Base-by-base conservation (phyloP, 2,888 invertebrate species). In the Shargacucullia verbasci region DNA sequence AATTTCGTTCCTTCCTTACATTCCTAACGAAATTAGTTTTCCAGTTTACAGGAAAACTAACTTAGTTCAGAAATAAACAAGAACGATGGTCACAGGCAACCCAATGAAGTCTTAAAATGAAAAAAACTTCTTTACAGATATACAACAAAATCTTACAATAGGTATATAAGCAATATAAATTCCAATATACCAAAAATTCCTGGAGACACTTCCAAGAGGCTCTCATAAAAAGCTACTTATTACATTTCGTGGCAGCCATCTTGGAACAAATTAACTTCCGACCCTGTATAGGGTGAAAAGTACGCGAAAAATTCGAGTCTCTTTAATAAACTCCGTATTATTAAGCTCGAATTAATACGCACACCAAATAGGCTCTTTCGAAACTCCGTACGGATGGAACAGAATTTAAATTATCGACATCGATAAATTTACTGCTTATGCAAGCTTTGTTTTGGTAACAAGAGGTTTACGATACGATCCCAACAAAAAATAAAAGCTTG, bases 261-360 rank as follows among this genome's bases (percentile, higher is more conserved):
- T 70, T 70, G 57, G 57, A 70, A 54, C 65, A 73, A 80, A 85
- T 86, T 84, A 84, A 85, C 81, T 83, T 78, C 67, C 76, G 59
- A 66, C 68, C 64, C 52, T 46, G 59, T 67, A 58, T 67, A 70
- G 72, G 68, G 80, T 76, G 75, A 78, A 79, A 80, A 79, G 79
- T 75, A 76, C 78, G 81, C 66, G 80, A 81, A 82, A 86, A 86
- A 82, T 83, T 83, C 81, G 78, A 79, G 82, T 82, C 81, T 80
- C 81, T 84, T 87, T 88, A 89, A 89, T 90, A 89, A 87, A 84
- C 84, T 76, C 73, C 76, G 78, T 70, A 82, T 86, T 85, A 85
- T 84, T 76, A 78, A 79, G 76, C 76, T 81, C 78, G 80, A 85
- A 85, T 88, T 88, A 86, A 84, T 85, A 79, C 80, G 73, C 77